A percentile compares a stretch with the other conserved stretches of the same genome.
Evolutionary conservation across 2,797 vertebrate species (phyloP).

Genomic region (Podarcis siculus): DNA sequence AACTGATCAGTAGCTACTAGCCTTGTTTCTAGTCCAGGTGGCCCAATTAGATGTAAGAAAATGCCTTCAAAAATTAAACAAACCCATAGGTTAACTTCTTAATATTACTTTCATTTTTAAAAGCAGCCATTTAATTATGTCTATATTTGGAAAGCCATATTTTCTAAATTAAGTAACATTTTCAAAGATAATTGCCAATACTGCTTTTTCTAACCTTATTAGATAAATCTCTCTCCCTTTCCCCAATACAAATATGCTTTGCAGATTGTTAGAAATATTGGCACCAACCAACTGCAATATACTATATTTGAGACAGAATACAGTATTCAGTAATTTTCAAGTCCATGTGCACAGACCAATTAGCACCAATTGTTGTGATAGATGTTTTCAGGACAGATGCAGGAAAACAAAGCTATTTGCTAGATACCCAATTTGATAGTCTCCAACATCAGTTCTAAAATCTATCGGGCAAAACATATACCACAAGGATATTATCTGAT

Average conservation of each 20-base stretch:
- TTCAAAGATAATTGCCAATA: constrained; percentile 13
- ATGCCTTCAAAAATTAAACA: not conserved
- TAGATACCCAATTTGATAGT: constrained; percentile 6
- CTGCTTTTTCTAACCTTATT: constrained; percentile 26
- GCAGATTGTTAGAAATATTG: constrained; percentile 41
- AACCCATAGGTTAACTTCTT: not conserved
- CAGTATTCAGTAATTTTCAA: constrained; percentile 43
- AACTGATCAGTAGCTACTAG: not conserved
- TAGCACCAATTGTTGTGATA: constrained; percentile 25
- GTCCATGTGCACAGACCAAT: constrained; percentile 13
- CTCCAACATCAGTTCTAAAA: constrained; percentile 44
- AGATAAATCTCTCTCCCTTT: not conserved
- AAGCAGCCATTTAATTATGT: not conserved
- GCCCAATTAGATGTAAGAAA: not conserved
- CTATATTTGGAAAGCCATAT: fast-evolving
- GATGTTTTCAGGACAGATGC: constrained; percentile 26
- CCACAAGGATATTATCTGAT: constrained; percentile 21
- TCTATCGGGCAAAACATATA: constrained; percentile 17
- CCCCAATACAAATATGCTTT: not conserved
- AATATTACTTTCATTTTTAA: not conserved
- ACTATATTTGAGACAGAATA: constrained; percentile 33
- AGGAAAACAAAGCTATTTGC: constrained; percentile 25
- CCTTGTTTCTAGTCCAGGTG: not conserved
- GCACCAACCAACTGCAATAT: constrained; percentile 30
- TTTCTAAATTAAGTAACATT: not conserved